These are phyloP conservation scores for Hydrozoanthus tunicans DNA, from an alignment of 64 coral and sea anemone genomes.

Conservation along the genomic window DNA sequence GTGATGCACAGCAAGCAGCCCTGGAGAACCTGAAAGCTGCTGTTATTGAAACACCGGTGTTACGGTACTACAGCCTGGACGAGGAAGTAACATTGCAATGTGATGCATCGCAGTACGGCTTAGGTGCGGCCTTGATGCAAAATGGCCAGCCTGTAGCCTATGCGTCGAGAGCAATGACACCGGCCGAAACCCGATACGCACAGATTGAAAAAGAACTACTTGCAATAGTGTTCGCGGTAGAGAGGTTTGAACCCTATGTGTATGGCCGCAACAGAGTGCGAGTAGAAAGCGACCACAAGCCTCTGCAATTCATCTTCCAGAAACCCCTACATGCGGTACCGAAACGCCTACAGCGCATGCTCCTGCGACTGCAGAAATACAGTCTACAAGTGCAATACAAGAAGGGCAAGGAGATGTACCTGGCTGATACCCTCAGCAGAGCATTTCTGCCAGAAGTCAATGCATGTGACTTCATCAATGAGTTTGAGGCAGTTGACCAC, in stretches of 20 bases:
- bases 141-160: background rate
- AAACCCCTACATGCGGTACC: background rate
- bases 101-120: background rate
- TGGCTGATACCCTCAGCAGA: constrained; percentile 45
- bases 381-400: constrained; percentile 35
- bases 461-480: constrained; percentile 27
- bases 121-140: background rate
- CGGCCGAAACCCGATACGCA: background rate
- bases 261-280: background rate
- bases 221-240: background rate
- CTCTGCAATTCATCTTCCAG: background rate
- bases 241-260: background rate
- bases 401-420: constrained; percentile 43
- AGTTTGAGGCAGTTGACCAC: background rate
- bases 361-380: constrained; percentile 44
- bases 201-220: background rate
- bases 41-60: background rate
- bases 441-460: constrained; percentile 47
- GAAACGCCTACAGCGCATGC: background rate
- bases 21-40: background rate
- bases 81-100: background rate
- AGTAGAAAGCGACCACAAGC: background rate
- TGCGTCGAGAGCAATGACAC: background rate
- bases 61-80: background rate
- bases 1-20: background rate